Base-by-base conservation (phyloP, 2,797 vertebrate species). In the Ctenosaura bakeri region DNA sequence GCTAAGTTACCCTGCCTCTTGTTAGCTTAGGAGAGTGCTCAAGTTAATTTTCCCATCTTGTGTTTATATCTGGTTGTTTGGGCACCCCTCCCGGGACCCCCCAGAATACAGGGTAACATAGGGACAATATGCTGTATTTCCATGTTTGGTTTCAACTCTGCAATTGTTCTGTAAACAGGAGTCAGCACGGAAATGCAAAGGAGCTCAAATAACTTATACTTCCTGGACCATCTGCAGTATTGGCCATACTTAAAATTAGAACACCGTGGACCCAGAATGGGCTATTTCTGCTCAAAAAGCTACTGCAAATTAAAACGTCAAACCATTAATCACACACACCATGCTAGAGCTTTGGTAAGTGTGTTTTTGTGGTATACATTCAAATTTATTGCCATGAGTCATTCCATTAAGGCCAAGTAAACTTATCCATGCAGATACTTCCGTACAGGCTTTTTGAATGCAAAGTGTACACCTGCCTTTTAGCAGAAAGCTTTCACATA, bases 351-450 rank as follows among this genome's bases (percentile, higher is more conserved):
- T 83, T 50, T 71, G 16, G 80, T 35, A 66, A 87, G 10, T n/a
- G 26, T 29, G 69, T 87, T 90, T 26, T 78, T 78, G 42, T 59
- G 73, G 0, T 78, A 38, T 46, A 71, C 29, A 42, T 88, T 87
- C 62, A 90, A 88, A 88, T 88, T 69, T 83, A 84, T 84, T 90
- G 74, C 85, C 24, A 35, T 88, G 86, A 90, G 73, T 90, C 86
- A 90, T 79, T 90, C 86, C 81, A 84, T 89, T 89, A 84, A 22
- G 73, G 22, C 71, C 54, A 83, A 89, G 62, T 24, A 56, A 77
- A 87, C 26, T 88, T 88, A 84, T 78, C 73, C 80, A 88, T 71
- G 73, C 90, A 77, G 83, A 83, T 79, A 87, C 16, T 78, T 88
- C 59, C 26, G 29, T 35, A 71, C 73, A 79, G 35, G 64, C 73